Evolutionary conservation across 2,113 vertebrate species (phyloP), one percentile per base, ranked within the genome.

Genomic region (Serilophus lunatus): DNA sequence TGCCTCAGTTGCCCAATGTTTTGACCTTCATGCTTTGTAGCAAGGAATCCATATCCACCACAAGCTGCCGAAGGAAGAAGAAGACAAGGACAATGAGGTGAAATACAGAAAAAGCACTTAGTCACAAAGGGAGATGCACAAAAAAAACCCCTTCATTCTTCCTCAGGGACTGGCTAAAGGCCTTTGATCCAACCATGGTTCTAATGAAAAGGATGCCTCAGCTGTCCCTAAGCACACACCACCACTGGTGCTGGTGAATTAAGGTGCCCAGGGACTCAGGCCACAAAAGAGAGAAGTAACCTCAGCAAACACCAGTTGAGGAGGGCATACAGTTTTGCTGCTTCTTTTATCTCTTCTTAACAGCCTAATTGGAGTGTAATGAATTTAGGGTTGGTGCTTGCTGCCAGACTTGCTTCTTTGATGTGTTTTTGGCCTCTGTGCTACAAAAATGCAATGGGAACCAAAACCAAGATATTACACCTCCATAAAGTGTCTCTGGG

Each of bases 401-500:
- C 35, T 95, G 91, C 95, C 95, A 97, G 85, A 91, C 75, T 93
- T 4, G 0, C 77, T 85, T 72, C 96, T 97, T 97, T 96, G 88
- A 96, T 97, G 96, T 96, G 97, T 96, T 90, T 96, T 96, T 97
- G 88, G 91, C 95, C 79, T 93, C 94, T 84, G 69, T 5, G 3
- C 71, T 96, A 84, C 86, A 95, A 95, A 97, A 95, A 96, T 89
- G 95, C 10, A 36, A 85, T 77, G 91, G 76, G 89, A 97, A 96
- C 93, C 92, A 90, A 97, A 95, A 16, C 93, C 86, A 96, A 96
- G 95, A 96, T 95, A 79, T 95, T 97, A 95, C 95, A 97, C 96
- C 96, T 97, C 96, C 79, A 95, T 95, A 97, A 97, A 97, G 96
- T 96, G 95, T 96, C 94, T 96, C 93, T 83, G 90, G 95, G 94